Evolutionary conservation across 2,797 vertebrate genomes (phyloP).

Genomic region (Glyptemys insculpta): DNA sequence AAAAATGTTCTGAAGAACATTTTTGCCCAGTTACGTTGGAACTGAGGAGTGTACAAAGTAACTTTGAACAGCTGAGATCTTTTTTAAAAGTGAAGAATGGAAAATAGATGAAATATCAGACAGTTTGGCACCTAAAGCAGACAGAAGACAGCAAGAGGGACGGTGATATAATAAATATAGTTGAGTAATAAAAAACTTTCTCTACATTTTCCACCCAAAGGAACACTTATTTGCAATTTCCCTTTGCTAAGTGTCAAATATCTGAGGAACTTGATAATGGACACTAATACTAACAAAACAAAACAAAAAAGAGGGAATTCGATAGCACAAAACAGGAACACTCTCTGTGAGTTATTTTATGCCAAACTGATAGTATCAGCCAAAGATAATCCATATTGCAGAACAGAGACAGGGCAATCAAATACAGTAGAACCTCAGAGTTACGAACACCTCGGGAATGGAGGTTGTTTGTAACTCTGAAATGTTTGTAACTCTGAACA

Average conservation of each 20-base stretch:
- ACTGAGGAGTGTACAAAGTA: constrained; percentile 6
- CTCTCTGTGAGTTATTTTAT: constrained; percentile 38
- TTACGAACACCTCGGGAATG: too few relatives aligned
- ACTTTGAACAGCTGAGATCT: neutral
- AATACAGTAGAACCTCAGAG: neutral
- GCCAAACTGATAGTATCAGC: constrained; percentile 29
- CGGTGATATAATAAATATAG: constrained; percentile 31
- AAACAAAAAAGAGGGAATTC: constrained; percentile 27
- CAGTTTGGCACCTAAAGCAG: constrained; percentile 67
- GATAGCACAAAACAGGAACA: constrained; percentile 28
- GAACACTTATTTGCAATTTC: constrained; percentile 33
- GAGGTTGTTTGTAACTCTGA: too few relatives aligned
- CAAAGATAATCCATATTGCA: constrained; percentile 50
- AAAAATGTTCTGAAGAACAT: constrained; percentile 6
- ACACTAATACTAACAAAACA: constrained; percentile 49
- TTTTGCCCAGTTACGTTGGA: neutral
- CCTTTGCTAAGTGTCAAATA: constrained; percentile 40
- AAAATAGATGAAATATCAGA: constrained; percentile 67
- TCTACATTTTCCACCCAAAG: constrained; percentile 53
- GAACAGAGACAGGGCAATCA: constrained; percentile 28
- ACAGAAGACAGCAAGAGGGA: constrained; percentile 55
- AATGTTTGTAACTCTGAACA: too few relatives aligned
- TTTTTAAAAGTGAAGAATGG: constrained; percentile 20
- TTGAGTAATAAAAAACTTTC: constrained; percentile 53
- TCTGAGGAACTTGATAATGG: neutral